A percentile compares a stretch with the other conserved stretches of the same genome.
Evolutionary conservation across 2,888 invertebrate species (phyloP).

Genomic region (Criorhina ranunculi): DNA sequence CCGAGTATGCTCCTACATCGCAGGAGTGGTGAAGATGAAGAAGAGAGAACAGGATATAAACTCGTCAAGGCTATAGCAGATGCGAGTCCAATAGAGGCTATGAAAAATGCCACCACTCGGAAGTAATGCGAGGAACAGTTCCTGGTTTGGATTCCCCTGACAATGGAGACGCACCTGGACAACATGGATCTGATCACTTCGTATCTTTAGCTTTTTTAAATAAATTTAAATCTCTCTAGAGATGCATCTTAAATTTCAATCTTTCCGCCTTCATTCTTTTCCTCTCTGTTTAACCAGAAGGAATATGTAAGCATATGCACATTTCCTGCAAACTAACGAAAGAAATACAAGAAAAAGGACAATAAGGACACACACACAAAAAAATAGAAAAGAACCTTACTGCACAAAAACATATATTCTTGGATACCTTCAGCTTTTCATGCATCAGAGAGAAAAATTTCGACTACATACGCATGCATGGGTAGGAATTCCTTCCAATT

Average conservation of each 20-base stretch:
- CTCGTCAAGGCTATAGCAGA: no score
- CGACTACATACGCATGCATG: slow-evolving; percentile 69
- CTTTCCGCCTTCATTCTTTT: neutral
- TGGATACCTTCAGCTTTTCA: slow-evolving; percentile 64
- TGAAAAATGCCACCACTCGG: no score
- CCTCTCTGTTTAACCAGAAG: slow-evolving; percentile 7
- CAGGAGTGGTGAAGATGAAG: no score
- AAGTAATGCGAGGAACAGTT: no score
- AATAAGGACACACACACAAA: neutral
- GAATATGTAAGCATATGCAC: slow-evolving; percentile 22
- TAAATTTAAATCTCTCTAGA: slow-evolving; percentile 1
- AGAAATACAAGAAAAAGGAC: slow-evolving; percentile 1
- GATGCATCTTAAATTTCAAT: slow-evolving; percentile 1
- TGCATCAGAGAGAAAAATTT: slow-evolving; percentile 56
- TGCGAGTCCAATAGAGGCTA: no score
- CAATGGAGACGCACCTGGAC: no score
- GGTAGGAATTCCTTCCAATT: slow-evolving; percentile 78
- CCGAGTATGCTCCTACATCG: no score
- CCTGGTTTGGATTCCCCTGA: no score
- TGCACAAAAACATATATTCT: slow-evolving; percentile 40
- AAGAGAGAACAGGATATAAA: no score
- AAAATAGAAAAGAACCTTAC: slow-evolving; percentile 14
- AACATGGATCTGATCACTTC: no score
- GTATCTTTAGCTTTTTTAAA: neutral
- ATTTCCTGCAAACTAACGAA: slow-evolving; percentile 29